phyloP scores from a whole-genome alignment of 2,113 vertebrate species.

The Pteropus alecto region DNA sequence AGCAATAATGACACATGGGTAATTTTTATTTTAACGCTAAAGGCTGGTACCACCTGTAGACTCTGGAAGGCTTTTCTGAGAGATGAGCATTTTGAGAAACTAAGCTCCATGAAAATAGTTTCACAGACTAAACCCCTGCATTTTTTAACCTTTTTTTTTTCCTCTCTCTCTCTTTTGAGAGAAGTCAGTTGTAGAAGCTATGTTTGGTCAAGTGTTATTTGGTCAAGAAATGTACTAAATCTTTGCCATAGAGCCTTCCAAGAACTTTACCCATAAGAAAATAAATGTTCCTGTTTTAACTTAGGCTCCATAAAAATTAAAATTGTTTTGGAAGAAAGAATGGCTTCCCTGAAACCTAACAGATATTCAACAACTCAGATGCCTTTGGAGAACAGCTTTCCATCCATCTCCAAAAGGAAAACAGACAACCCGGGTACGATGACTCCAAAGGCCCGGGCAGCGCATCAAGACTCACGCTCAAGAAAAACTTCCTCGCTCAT shows the following conservation, averaged over 20 bases:
- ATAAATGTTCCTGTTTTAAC: slow-evolving; percentile 56
- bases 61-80: not conserved
- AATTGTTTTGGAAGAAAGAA: slow-evolving; percentile 38
- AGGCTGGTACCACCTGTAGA: not conserved
- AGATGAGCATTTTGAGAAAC: not conserved
- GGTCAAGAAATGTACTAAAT: slow-evolving; percentile 3
- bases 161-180: not conserved
- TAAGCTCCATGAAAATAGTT: not conserved
- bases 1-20: rapidly evolving
- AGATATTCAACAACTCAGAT: not conserved
- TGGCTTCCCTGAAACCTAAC: not conserved
- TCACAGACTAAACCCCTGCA: not conserved
- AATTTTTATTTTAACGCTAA: not conserved
- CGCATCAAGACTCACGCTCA: not conserved
- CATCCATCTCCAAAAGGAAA: not conserved
- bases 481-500: slow-evolving; percentile 52
- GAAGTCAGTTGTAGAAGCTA: not conserved
- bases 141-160: not conserved
- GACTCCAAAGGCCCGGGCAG: not conserved
- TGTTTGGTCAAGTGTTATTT: slow-evolving; percentile 11
- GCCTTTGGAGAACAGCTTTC: not conserved
- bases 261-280: slow-evolving; percentile 49
- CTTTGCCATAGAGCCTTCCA: not conserved
- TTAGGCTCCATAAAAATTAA: slow-evolving; percentile 48
- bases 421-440: not conserved